A percentile compares a stretch with the other conserved stretches of the same genome.
These are phyloP conservation scores for Chorisops tibialis DNA, from an alignment of 2,888 invertebrate genomes.

Conservation along the genomic window DNA sequence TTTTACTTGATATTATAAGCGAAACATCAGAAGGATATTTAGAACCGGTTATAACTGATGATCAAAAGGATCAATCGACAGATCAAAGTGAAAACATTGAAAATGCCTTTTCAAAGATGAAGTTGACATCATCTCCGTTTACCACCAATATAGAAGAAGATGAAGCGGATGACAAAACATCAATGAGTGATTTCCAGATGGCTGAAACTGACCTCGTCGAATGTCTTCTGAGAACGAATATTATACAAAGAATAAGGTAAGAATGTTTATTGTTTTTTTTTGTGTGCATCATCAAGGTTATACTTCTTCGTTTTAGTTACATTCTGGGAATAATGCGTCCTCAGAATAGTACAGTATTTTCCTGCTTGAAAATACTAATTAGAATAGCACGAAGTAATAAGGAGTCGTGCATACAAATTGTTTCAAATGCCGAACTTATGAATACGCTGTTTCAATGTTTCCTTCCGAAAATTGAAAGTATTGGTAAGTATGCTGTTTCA, in stretches of 20 bases:
- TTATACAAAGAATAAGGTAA: slow-evolving; percentile 68
- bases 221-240: slow-evolving; percentile 69
- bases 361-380: slow-evolving; percentile 74
- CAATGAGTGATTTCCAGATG: slow-evolving; percentile 82
- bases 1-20: slow-evolving; percentile 65
- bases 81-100: slow-evolving; percentile 56
- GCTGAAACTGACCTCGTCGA: slow-evolving; percentile 78
- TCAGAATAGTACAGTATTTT: slow-evolving; percentile 67
- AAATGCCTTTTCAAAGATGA: slow-evolving; percentile 54
- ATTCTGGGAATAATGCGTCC: slow-evolving; percentile 70
- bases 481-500: slow-evolving; percentile 36
- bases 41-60: slow-evolving; percentile 59
- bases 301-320: slow-evolving; percentile 61
- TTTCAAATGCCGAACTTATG: slow-evolving; percentile 64
- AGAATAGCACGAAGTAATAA: slow-evolving; percentile 75
- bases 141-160: slow-evolving; percentile 43
- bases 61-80: slow-evolving; percentile 46
- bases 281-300: slow-evolving; percentile 28
- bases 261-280: no score
- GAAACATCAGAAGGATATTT: slow-evolving; percentile 64
- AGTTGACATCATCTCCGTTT: slow-evolving; percentile 42
- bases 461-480: slow-evolving; percentile 40
- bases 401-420: slow-evolving; percentile 62
- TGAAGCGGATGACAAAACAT: slow-evolving; percentile 54
- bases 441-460: slow-evolving; percentile 60